Evolutionary conservation across 2,113 vertebrate genomes (phyloP), one percentile per base, ranked within the genome.

Genomic region (Podarcis raffonei): DNA sequence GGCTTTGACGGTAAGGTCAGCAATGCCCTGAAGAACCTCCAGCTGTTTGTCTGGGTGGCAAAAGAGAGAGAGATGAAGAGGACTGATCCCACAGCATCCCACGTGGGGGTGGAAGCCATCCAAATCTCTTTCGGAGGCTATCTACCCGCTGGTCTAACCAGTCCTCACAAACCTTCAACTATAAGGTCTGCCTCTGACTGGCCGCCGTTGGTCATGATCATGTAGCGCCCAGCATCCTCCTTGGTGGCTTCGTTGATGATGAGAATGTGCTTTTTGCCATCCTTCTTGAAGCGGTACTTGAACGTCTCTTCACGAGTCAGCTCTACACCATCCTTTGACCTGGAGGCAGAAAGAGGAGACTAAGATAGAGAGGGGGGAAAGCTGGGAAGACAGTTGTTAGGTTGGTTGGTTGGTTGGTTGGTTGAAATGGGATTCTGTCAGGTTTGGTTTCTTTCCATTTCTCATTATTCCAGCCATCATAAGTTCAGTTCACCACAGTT

Each of bases 271-370:
- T 95, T 98, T 93, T 94, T 98, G 6, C 98, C 98, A 0, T 98
- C 98, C 89, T 99, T 99, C 95, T 98, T 99, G 91, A 99, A 97
- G 91, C 98, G 97, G 92, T 98, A 98, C 93, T 97, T 98, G 86
- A 94, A 96, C 53, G 96, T 90, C 4, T 98, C 98, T 80, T 99
- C 98, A n/a, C 97, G 96, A 0, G 95, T 98, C 92, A 99, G 74
- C 92, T 99, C 98, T 48, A 98, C 98, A 0, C 98, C 98, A 2
- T 99, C 98, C 90, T 99, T 99, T 96, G 94, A 97, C 98, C 98
- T 99, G 90, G 78, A 22, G 48, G 23, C 15, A 25, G 6, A 20
- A 22, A 68, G 48, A 86, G 16, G 12, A 27, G 12, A 0, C 8
- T 65, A 53, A 13, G 6, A 9, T 12, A 39, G 87, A 23, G 22